phyloP scores from a whole-genome alignment of 2,797 vertebrate genomes.

The Anomalospiza imberbis region DNA sequence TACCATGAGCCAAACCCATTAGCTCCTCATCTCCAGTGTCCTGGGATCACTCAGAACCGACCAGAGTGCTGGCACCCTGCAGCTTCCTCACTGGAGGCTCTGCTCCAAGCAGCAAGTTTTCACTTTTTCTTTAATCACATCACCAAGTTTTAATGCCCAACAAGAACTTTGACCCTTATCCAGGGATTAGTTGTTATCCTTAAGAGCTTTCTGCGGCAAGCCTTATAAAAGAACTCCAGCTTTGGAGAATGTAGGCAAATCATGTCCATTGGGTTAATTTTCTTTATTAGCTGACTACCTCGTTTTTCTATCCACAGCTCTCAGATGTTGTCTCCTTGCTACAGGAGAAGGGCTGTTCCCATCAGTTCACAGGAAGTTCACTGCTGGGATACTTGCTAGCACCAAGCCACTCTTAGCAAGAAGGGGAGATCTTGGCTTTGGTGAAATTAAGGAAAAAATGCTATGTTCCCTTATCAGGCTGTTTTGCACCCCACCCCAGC shows the following conservation, averaged over 20 bases:
- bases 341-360: not conserved
- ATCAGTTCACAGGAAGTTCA: constrained; percentile 35
- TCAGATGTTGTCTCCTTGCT: not conserved
- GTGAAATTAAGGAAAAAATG: not conserved
- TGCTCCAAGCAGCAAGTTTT: not conserved
- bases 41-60: not conserved
- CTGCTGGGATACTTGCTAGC: not conserved
- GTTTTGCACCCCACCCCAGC: not conserved
- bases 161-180: constrained; percentile 56
- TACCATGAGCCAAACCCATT: constrained; percentile 16
- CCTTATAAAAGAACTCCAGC: constrained; percentile 8
- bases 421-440: not conserved
- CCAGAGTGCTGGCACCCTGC: not conserved
- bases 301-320: not conserved
- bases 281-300: constrained; percentile 50
- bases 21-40: not conserved
- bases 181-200: constrained; percentile 48
- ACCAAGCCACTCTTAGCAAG: not conserved
- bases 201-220: constrained; percentile 18
- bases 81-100: not conserved
- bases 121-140: constrained; percentile 54
- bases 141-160: constrained; percentile 39
- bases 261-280: constrained; percentile 37
- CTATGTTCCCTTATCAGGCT: not conserved
- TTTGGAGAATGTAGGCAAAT: constrained; percentile 35